These are phyloP conservation scores for Amblyopsis hoosieri DNA, from an alignment of 2,797 vertebrate genomes.

Conservation along the genomic window DNA sequence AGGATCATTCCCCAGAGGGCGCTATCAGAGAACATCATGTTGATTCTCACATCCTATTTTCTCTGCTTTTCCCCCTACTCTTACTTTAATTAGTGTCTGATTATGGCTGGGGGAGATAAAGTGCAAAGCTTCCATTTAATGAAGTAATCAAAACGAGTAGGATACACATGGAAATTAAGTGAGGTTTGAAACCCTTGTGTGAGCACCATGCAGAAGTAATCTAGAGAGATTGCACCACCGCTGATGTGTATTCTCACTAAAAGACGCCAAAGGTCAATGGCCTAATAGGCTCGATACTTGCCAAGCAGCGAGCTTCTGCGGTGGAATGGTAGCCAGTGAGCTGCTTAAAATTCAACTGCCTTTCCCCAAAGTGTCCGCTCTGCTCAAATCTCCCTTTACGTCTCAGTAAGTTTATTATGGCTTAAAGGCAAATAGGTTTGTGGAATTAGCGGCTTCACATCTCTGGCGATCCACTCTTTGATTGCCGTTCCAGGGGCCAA, in stretches of 20 bases:
- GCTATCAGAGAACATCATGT: constrained; percentile 34
- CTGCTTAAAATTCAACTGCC: constrained; percentile 6
- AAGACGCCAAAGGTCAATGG: constrained; percentile 9
- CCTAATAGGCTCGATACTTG: constrained; percentile 1
- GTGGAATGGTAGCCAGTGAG: constrained; percentile 6
- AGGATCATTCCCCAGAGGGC: constrained; percentile 43
- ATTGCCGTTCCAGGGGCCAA: constrained; percentile 80
- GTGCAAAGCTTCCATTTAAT: constrained; percentile 67
- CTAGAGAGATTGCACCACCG: constrained; percentile 1
- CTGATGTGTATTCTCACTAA: constrained; percentile 9
- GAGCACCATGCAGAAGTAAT: constrained; percentile 26
- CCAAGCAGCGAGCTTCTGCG: constrained; percentile 2
- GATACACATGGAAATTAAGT: constrained; percentile 63
- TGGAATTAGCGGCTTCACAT: constrained; percentile 11
- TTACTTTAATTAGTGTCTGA: constrained; percentile 66
- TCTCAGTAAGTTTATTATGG: constrained; percentile 1
- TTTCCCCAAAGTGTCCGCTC: constrained; percentile 14
- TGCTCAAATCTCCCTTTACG: constrained; percentile 5
- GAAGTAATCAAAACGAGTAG: constrained; percentile 70
- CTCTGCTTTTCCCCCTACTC: constrained; percentile 37
- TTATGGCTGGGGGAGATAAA: constrained; percentile 56
- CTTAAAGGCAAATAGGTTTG: constrained; percentile 4
- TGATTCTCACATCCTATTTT: constrained; percentile 45
- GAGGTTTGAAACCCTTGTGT: constrained; percentile 50
- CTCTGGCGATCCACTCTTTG: constrained; percentile 22